Evolutionary conservation across 2,113 vertebrate genomes (phyloP).

Genomic region (Camelus dromedarius): DNA sequence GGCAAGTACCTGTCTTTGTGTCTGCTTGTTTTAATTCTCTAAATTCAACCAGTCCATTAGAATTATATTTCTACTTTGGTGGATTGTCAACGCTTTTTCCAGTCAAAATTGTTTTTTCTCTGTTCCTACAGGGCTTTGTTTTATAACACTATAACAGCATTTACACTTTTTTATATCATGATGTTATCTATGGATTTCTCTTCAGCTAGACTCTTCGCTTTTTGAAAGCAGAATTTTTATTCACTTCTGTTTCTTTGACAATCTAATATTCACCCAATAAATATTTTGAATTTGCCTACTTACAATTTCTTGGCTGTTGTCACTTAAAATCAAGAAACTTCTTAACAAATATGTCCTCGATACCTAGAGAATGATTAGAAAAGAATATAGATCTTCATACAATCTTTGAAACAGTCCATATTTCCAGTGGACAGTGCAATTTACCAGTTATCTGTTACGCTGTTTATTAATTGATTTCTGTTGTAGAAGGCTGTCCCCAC

Average conservation of each 20-base stretch:
- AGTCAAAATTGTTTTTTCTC: constrained; percentile 25
- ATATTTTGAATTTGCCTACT: not conserved
- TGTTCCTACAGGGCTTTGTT: not conserved
- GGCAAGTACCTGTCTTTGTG: not conserved
- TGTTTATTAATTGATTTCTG: not conserved
- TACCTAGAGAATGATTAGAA: not conserved
- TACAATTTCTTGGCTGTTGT: not conserved
- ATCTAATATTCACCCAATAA: not conserved
- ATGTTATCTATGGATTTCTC: not conserved
- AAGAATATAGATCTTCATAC: not conserved
- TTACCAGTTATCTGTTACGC: not conserved
- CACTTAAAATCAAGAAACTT: not conserved
- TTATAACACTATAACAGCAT: not conserved
- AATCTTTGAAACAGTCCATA: not conserved
- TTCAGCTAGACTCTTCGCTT: not conserved
- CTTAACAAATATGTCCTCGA: not conserved
- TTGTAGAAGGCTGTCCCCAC: not conserved
- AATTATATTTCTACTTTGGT: not conserved
- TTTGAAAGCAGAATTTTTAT: not conserved
- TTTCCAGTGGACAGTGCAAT: not conserved
- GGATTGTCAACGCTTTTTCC: not conserved
- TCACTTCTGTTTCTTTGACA: not conserved
- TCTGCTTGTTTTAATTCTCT: not conserved
- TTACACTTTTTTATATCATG: not conserved
- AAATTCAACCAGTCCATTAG: not conserved